Conservation (phyloP, 1,140 invertebrate genomes). For the Elysia chlorotica region DNA sequence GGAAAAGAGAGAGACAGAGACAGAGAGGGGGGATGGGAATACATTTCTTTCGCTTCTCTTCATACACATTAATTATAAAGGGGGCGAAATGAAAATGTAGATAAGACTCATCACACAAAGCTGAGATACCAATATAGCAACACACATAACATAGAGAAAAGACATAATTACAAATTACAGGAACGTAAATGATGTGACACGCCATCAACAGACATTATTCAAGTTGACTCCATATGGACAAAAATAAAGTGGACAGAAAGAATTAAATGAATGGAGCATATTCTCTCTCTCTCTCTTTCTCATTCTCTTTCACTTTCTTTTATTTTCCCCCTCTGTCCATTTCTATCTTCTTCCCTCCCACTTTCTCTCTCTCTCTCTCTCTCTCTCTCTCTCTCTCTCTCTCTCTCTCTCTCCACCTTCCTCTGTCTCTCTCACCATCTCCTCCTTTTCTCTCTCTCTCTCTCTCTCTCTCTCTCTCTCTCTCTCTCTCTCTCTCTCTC, state of each 20-base stretch:
- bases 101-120: no score
- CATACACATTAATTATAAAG: no score
- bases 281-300: neutral
- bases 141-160: no score
- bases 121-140: no score
- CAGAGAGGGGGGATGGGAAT: neutral
- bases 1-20: conserved; percentile 3
- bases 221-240: no score
- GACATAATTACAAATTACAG: no score
- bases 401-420: neutral
- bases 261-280: neutral
- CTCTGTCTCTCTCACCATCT: neutral
- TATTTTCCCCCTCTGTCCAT: neutral
- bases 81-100: no score
- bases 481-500: neutral
- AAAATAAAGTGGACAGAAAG: neutral
- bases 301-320: neutral
- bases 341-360: neutral
- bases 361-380: neutral
- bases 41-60: no score
- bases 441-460: neutral
- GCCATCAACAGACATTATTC: no score
- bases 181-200: no score
- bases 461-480: neutral
- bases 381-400: conserved; percentile 2